Evolutionary conservation across 2,888 invertebrate genomes (phyloP), one percentile per base, ranked within the genome.

Genomic region (Gisinianus flammeolus): DNA sequence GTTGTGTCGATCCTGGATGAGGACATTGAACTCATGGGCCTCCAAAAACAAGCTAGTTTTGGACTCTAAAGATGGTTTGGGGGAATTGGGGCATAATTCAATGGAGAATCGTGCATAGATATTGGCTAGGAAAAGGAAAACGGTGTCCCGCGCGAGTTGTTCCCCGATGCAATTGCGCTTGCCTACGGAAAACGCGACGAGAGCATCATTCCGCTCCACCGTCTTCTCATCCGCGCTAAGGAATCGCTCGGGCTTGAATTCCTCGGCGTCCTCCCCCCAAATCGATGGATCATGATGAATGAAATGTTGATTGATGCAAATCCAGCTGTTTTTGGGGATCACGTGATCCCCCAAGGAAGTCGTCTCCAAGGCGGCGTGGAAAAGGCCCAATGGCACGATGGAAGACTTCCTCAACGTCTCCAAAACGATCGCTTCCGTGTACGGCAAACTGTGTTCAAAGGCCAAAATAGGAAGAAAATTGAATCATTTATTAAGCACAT

Each of bases 361-460:
- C n/a, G n/a, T n/a, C n/a, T n/a, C n/a, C n/a, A n/a, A n/a, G n/a
- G n/a, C n/a, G 19, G 54, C 16, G 4, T 85, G 85, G 66, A 84
- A 85, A 24, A 85, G 71, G 8, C 83, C 85, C 54, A 85, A 66
- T 24, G 85, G 83, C 12, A 83, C 83, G 4, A 85, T 72, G 1
- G 83, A 84, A 0, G 83, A 85, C 71, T 84, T 83, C 8, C 85
- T 56, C 24, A 84, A 35, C 26, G 83, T 80, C 79, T 85, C 85
- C 80, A 83, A 81, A n/a, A 85, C 82, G 1, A 81, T 81, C 4
- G 83, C 85, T 79, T 85, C 83, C 0, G 83, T 84, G 56, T 82
- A 85, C 0, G 82, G 82, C 83, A 85, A 83, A 58, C 85, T 85
- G 19, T 26, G n/a, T 16, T 12, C n/a, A 10, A n/a, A n/a, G n/a